Percentiles rank a stretch among this genome's conserved stretches.
These are phyloP conservation scores for Daboia siamensis DNA, from an alignment of 2,113 vertebrate species.

Conservation along the genomic window DNA sequence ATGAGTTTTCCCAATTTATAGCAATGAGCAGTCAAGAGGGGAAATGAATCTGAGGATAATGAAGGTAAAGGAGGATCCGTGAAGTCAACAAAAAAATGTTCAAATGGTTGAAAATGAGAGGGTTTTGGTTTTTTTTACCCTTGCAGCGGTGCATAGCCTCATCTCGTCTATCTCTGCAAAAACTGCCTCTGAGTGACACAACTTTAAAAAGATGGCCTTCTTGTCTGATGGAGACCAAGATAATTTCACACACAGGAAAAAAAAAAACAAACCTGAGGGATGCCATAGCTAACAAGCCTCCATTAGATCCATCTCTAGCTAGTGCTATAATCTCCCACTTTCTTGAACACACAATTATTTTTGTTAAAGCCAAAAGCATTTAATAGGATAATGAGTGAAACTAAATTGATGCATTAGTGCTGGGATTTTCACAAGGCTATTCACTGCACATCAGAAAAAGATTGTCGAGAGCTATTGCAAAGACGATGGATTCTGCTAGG, in stretches of 20 bases:
- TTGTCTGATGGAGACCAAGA: background rate
- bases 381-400: slow-evolving; percentile 27
- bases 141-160: background rate
- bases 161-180: background rate
- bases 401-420: slow-evolving; percentile 23
- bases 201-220: background rate
- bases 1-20: background rate
- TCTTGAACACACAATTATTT: slow-evolving; percentile 26
- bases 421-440: slow-evolving; percentile 21
- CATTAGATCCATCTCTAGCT: background rate
- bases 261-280: background rate
- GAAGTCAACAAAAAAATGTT: background rate
- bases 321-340: slow-evolving; percentile 10
- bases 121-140: background rate
- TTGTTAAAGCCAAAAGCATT: slow-evolving; percentile 29
- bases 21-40: background rate
- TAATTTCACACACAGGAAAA: background rate
- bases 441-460: slow-evolving; percentile 3
- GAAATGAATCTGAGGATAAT: background rate
- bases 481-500: background rate
- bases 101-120: background rate
- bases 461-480: background rate
- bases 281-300: background rate
- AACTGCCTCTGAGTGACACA: background rate
- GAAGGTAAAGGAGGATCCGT: background rate